Evolutionary conservation across 2,888 invertebrate genomes (phyloP), one percentile per base, ranked within the genome.

Genomic region (Drosophila neotestacea): DNA sequence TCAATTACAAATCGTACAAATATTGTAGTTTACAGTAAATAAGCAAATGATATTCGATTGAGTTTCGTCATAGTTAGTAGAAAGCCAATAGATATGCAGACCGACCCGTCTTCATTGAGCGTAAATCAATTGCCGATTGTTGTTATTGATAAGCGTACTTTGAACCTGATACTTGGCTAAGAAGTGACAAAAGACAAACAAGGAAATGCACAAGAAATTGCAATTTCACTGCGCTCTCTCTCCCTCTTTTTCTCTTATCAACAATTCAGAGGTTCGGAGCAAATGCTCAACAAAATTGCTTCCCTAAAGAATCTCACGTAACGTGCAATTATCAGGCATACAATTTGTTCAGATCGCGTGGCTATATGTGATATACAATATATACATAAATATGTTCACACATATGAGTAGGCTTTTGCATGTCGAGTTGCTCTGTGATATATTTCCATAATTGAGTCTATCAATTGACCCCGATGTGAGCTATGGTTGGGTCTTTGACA

Each of bases 371-470:
- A 32, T 34, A 32, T 42, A 66, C 44, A 28, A 56, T 34, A 56
- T 34, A 36, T 28, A 10, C n/a, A 27, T 10, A 32, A n/a, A 41
- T 56, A 28, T 60, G 38, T 60, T 32, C 13, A 16, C 16, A 13
- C 9, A 9, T 32, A 32, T 65, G 41, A 39, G 42, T 60, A 16
- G 55, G 52, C 47, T 42, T 48, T 22, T 74, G 63, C 51, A 47
- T 59, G 46, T 44, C 48, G 61, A 50, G 59, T 44, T 50, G 47
- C 62, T 70, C 76, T 73, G 62, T 66, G 86, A 83, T 72, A 77
- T 78, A 75, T 80, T 73, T 81, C 59, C 84, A 81, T 89, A 87
- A 89, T 89, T 87, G 86, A 89, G 81, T 85, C 85, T 82, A 87
- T 87, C 89, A 87, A 87, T 87, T 87, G 89, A 87, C 86, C 86